phyloP scores from a whole-genome alignment of 2,113 vertebrate genomes.

The Macaca fascicularis region T2T-MFA8v1.1 NC_088395.1:110230001-110230500 shows the following conservation, averaged over 20 bases:
- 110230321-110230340: background rate
- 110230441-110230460: background rate
- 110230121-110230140: background rate
- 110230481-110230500: no score
- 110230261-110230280: background rate
- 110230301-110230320: background rate
- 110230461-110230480: no score
- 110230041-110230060: background rate
- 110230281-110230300: background rate
- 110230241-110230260: background rate
- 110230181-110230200: background rate
- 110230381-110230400: background rate
- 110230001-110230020: background rate
- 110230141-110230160: background rate
- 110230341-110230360: background rate
- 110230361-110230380: background rate
- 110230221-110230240: background rate
- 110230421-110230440: background rate
- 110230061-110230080: background rate
- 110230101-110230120: background rate
- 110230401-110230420: background rate
- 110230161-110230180: background rate
- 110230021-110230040: background rate
- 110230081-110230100: background rate
- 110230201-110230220: background rate